Base-by-base conservation (phyloP, 1,140 invertebrate species). In the Drosophila tsacasi region DNA sequence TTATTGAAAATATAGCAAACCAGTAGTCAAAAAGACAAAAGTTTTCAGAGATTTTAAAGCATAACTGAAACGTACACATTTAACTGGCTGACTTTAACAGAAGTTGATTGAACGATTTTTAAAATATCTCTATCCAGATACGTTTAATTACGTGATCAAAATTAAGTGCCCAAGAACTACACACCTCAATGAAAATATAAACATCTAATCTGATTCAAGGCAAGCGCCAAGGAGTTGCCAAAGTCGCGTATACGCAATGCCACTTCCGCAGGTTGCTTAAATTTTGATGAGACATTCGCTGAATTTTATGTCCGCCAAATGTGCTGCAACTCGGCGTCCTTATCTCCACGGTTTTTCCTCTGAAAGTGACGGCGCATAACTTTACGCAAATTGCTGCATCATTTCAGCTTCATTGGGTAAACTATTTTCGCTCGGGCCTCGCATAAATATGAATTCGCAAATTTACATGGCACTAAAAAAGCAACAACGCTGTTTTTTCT, bases 381-480 rank as follows among this genome's bases (percentile, higher is more conserved):
- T 73, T 73, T 73, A 23, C 37, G 63, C 67, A 85, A 84, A 84
- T 81, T 84, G 82, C 78, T 69, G 71, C 74, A 71, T 85, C 74
- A 78, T 55, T 83, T 61, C 69, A 66, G 71, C 66, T 76, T 66
- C 71, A 66, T 68, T 77, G 62, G 49, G 19, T 21, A 71, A 64
- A 64, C 74, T 66, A 77, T 71, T 69, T 79, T 37, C 9, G 44
- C 44, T 19, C 21, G 63, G 32, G 42, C 52, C 30, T 21, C 61
- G 40, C 64, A 49, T 57, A 77, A 78, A 68, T 77, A 69, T 67
- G 62, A 61, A 79, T 55, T 62, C 52, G 44, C 30, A 68, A 81
- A 85, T 81, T 85, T 81, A 84, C 82, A 84, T 85, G 77, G 49
- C 82, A 85, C 80, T 83, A 81, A 85, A 84, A 75, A 49, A 58